Conservation (phyloP, 2,888 invertebrate species). For the Melangyna quadrimaculata region DNA sequence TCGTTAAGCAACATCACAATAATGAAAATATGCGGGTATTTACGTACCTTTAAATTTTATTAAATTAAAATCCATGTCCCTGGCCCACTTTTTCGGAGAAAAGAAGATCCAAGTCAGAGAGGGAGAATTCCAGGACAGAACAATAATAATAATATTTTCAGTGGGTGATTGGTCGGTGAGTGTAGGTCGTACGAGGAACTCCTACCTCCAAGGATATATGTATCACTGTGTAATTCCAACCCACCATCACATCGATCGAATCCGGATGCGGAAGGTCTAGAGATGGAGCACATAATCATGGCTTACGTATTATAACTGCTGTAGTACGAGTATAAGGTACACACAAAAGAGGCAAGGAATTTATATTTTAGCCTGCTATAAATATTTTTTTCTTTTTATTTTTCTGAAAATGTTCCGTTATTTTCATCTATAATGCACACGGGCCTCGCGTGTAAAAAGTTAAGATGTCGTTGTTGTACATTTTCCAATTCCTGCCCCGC, state of each 20-base stretch:
- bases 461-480: slow-evolving; percentile 21
- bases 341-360: not conserved
- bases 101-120: not conserved
- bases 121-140: not conserved
- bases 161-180: not conserved
- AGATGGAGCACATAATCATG: slow-evolving; percentile 14
- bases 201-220: not conserved
- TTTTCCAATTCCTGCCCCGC: too few relatives aligned
- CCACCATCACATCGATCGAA: slow-evolving; percentile 5
- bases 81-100: slow-evolving; percentile 6
- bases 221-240: slow-evolving; percentile 14
- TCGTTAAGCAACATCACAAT: slow-evolving; percentile 20
- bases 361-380: not conserved
- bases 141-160: not conserved
- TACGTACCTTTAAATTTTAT: slow-evolving; percentile 43
- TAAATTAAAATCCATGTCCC: slow-evolving; percentile 43
- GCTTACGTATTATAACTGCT: not conserved
- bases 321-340: too few relatives aligned
- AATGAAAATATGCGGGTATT: slow-evolving; percentile 31
- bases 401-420: not conserved
- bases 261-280: slow-evolving; percentile 2
- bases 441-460: slow-evolving; percentile 22
- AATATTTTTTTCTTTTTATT: not conserved
- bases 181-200: not conserved
- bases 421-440: slow-evolving; percentile 25